These are phyloP conservation scores for Phacellophora camtschatica DNA, from an alignment of 30 jellyfish, hydroid and myxozoan species.

Conservation along the genomic window DNA sequence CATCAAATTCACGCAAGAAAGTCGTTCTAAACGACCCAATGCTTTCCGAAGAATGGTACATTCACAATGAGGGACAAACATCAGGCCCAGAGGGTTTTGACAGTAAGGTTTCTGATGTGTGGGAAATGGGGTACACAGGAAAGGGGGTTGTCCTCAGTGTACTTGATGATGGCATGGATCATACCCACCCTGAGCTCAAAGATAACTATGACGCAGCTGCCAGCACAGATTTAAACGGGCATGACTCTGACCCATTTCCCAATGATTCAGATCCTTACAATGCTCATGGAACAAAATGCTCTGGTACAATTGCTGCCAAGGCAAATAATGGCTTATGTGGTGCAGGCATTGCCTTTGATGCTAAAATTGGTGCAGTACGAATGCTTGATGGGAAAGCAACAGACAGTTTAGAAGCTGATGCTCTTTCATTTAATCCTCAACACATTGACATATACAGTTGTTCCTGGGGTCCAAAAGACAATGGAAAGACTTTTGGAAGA, in stretches of 20 bases:
- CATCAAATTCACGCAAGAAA: neutral
- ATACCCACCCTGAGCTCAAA: slow-evolving; percentile 93
- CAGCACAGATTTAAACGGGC: slow-evolving; percentile 92
- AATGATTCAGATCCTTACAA: slow-evolving; percentile 95
- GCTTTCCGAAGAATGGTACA: slow-evolving; percentile 82
- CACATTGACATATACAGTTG: slow-evolving; percentile 97
- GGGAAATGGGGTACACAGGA: slow-evolving; percentile 93
- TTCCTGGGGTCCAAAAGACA: slow-evolving; percentile 99
- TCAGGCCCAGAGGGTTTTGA: slow-evolving; percentile 91
- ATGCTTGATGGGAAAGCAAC: slow-evolving; percentile 98
- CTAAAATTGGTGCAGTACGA: slow-evolving; percentile 93
- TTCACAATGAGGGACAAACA: slow-evolving; percentile 83
- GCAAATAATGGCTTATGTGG: slow-evolving; percentile 96
- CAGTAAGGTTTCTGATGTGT: slow-evolving; percentile 65
- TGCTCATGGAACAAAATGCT: slow-evolving; percentile 98
- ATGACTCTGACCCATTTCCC: slow-evolving; percentile 95
- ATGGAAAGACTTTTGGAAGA: slow-evolving; percentile 96
- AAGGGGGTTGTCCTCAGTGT: slow-evolving; percentile 88
- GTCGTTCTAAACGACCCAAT: slow-evolving; percentile 71
- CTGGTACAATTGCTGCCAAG: slow-evolving; percentile 98
- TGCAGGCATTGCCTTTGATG: slow-evolving; percentile 92
- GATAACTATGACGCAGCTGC: slow-evolving; percentile 91
- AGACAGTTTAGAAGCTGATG: slow-evolving; percentile 96
- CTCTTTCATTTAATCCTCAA: slow-evolving; percentile 81
- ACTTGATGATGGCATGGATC: slow-evolving; percentile 98